These are phyloP conservation scores for Thunnus albacares DNA, from an alignment of 2,797 vertebrate genomes.

Conservation along the genomic window DNA sequence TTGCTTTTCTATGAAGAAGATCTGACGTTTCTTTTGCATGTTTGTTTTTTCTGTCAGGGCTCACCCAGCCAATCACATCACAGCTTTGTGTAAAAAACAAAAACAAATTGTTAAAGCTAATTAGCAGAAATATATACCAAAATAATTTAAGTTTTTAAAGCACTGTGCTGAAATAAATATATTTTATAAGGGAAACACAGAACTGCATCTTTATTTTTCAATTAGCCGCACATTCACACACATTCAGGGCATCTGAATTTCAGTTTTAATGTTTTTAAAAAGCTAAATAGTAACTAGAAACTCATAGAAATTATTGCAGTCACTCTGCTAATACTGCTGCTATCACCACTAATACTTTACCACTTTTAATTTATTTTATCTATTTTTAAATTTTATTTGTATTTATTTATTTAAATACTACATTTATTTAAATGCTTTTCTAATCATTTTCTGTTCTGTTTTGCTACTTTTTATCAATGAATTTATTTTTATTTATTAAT, in stretches of 20 bases:
- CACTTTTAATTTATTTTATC: not conserved
- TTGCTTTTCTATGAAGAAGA: not conserved
- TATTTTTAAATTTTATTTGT: not conserved
- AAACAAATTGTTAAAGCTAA: not conserved
- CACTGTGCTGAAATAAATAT: slow-evolving; percentile 57
- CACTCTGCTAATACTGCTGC: no score
- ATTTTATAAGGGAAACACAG: slow-evolving; percentile 56
- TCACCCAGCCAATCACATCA: slow-evolving; percentile 1
- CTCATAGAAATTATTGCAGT: no score
- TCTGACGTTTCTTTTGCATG: not conserved
- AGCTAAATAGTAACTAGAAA: no score
- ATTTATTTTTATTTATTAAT: not conserved
- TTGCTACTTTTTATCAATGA: not conserved
- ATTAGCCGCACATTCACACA: not conserved
- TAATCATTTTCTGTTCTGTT: no score
- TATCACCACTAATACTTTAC: not conserved
- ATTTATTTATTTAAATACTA: not conserved
- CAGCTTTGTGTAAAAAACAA: slow-evolving; percentile 14
- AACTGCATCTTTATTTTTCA: not conserved
- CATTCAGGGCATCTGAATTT: no score
- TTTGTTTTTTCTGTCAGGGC: not conserved
- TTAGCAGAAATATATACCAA: not conserved
- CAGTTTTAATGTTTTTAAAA: no score
- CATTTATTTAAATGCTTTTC: no score
- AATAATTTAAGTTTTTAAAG: not conserved